Base-by-base conservation (phyloP, 2,888 invertebrate species). In the Chrysopilus asiliformis region DNA sequence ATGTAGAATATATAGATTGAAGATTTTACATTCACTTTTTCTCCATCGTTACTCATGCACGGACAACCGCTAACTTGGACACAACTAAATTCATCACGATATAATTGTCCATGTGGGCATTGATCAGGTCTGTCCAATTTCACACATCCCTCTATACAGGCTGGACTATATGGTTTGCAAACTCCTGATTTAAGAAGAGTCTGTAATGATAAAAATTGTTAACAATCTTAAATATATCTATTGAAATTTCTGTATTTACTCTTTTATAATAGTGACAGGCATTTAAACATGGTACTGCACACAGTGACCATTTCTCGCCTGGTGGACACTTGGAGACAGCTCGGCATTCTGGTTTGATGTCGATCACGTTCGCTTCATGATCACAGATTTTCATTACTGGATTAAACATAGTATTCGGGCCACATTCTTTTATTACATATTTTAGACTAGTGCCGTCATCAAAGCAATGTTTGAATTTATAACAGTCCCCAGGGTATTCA, bases 71-170 rank as follows among this genome's bases (percentile, higher is more conserved):
- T 70, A 10, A 68, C 54, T 0, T 72, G 65, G 2, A 87, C 83
- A 50, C 90, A 91, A 0, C 75, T 78, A 17, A 65, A 56, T 44
- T 70, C 68, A 53, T 87, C 83, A 3, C 80, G 70, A 79, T 84
- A 84, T 34, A 70, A 66, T 44, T 68, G 68, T 2, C 73, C 71
- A 2, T 55, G 48, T 0, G 68, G 68, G 49, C 86, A 86, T 47
- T 66, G 48, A 44, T n/a, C n/a, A n/a, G n/a, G n/a, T n/a, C n/a
- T n/a, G n/a, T n/a, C n/a, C n/a, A n/a, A 66, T 59, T 53, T 50
- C 2, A 60, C 54, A 43, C 62, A 62, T 3, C 59, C 62, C 0
- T 49, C 43, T 30, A 53, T 51, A 36, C 62, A 62, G 18, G 53
- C 49, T 18, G 58, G 58, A 4, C 53, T 53, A 3, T 44, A 32